Percentiles rank a stretch among this genome's conserved stretches.
These are phyloP conservation scores for Oreochromis niloticus DNA, from an alignment of 2,113 vertebrate genomes.

Conservation along the genomic window DNA sequence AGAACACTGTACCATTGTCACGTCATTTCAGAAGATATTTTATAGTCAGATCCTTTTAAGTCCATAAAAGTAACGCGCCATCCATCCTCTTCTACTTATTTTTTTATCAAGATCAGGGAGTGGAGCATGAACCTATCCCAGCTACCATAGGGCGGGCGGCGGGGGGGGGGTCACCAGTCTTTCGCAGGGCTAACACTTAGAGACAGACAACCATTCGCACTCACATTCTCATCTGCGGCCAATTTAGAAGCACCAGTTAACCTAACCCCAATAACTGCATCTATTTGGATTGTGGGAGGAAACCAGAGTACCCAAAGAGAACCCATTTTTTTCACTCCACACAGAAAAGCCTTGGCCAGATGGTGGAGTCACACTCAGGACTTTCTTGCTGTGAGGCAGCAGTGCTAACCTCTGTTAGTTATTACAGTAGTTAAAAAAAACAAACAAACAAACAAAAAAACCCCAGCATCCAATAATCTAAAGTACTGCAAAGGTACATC, in stretches of 20 bases:
- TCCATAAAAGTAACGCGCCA: background rate
- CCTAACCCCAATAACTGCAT: background rate
- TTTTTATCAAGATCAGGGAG: background rate
- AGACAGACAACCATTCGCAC: background rate
- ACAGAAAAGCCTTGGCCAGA: background rate
- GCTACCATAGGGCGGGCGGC: background rate
- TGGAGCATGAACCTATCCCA: background rate
- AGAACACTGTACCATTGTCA: background rate
- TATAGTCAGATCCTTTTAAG: background rate
- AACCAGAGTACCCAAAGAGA: background rate
- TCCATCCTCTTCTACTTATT: background rate
- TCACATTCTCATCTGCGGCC: background rate
- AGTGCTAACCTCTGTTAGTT: background rate
- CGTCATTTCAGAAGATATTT: background rate
- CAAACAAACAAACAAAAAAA: rapidly evolving
- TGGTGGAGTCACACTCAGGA: background rate
- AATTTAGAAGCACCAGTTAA: background rate
- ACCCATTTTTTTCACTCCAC: background rate
- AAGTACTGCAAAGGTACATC: background rate
- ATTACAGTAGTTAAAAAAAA: background rate
- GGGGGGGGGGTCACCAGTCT: background rate
- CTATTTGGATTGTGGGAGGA: background rate
- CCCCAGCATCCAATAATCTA: background rate
- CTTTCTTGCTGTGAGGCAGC: background rate
- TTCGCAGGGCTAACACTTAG: background rate